These are phyloP conservation scores for Byasa hedistus DNA, from an alignment of 2,888 invertebrate species.

Conservation along the genomic window DNA sequence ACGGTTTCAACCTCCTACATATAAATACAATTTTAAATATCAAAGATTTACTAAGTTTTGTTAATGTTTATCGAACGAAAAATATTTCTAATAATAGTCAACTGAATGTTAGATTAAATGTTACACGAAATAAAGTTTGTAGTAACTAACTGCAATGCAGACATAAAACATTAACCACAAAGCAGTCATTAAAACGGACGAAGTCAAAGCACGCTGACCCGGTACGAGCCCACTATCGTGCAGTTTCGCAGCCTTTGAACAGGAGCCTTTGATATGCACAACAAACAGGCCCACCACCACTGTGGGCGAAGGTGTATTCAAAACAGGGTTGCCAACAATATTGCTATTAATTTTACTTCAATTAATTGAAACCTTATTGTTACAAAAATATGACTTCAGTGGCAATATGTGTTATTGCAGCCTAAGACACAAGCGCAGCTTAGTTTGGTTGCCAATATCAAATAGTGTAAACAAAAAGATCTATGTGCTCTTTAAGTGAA, in stretches of 20 bases:
- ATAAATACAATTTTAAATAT: neutral
- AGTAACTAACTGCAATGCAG: slow-evolving; percentile 40
- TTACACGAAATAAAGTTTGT: slow-evolving; percentile 1
- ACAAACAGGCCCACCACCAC: slow-evolving; percentile 57
- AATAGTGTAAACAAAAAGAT: too few species aligned
- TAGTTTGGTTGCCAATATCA: too few species aligned
- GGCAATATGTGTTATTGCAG: too few species aligned
- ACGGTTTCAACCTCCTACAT: too few species aligned
- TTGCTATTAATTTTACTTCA: neutral
- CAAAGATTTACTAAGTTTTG: too few species aligned
- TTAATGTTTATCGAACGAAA: too few species aligned
- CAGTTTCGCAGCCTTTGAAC: slow-evolving; percentile 52
- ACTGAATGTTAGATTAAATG: too few species aligned
- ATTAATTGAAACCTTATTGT: neutral
- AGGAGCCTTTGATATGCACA: slow-evolving; percentile 58
- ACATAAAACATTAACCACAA: slow-evolving; percentile 44
- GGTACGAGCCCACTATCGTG: slow-evolving; percentile 40
- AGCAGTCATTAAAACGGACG: slow-evolving; percentile 39
- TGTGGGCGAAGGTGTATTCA: slow-evolving; percentile 38
- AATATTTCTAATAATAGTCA: too few species aligned
- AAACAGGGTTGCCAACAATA: slow-evolving; percentile 4
- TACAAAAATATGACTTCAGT: neutral
- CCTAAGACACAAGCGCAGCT: too few species aligned
- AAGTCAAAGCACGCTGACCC: slow-evolving; percentile 29
- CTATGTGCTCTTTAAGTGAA: too few species aligned